phyloP scores from a whole-genome alignment of 2,888 invertebrate species.

The Timema podura region DNA sequence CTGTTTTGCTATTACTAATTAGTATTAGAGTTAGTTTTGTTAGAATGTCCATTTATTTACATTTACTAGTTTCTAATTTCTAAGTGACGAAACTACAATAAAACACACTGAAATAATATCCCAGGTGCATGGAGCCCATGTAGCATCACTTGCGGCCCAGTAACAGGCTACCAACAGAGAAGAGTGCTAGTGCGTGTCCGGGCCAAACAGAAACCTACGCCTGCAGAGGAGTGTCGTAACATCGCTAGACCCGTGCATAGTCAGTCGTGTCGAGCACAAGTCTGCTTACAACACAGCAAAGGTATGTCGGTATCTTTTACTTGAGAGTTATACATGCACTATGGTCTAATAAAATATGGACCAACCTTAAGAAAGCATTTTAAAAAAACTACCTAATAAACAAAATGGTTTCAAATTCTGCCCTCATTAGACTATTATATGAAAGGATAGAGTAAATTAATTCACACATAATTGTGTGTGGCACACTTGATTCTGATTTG shows the following conservation, averaged over 20 bases:
- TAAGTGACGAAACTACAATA: too few species aligned
- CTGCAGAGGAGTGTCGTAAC: background rate
- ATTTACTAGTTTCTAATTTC: too few species aligned
- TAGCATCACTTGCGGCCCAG: background rate
- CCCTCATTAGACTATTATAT: too few species aligned
- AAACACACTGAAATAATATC: background rate
- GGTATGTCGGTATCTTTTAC: background rate
- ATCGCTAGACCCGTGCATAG: background rate
- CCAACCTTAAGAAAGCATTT: background rate
- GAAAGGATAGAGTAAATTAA: too few species aligned
- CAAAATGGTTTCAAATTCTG: too few species aligned
- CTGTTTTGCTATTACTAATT: too few species aligned
- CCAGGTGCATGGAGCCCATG: slow-evolving; percentile 9
- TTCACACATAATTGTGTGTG: too few species aligned
- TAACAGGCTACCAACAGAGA: background rate
- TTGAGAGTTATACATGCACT: background rate
- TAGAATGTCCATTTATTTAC: too few species aligned
- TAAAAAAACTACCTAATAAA: too few species aligned
- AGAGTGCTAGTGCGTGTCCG: background rate
- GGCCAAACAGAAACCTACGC: background rate
- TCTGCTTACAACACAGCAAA: background rate
- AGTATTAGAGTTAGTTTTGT: too few species aligned
- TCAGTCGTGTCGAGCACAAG: background rate
- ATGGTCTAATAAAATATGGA: background rate
- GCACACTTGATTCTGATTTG: too few species aligned